Evolutionary conservation across 2,797 vertebrate genomes (phyloP), one percentile per base, ranked within the genome.

Genomic region (Oophaga sylvatica): DNA sequence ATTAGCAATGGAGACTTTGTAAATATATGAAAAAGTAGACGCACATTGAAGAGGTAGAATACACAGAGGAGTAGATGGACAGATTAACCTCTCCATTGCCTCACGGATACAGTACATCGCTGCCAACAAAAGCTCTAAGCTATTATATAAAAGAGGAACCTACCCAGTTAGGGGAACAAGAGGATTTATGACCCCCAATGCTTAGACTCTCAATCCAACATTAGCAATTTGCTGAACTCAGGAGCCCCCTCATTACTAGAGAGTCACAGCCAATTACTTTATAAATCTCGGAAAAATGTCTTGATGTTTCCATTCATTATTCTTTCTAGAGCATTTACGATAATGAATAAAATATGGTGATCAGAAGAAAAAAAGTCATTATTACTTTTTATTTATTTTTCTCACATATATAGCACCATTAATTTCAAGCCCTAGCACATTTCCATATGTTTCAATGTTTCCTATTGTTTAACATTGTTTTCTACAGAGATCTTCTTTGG

Each of bases 1-100:
- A 92, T 94, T 92, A 92, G 92, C 92, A 92, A 92, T 80, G 84
- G 86, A 1, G 87, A 9, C 88, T 90, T 88, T 1, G 78, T 73
- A 81, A 83, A 89, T 89, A 90, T 5, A 31, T 91, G 87, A 87
- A 90, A 59, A 62, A 26, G 73, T 31, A 9, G 85, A 29, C 35
- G 17, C 35, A 81, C 16, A 20, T 62, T 29, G 15, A n/a, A 75
- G 29, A 26, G n/a, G 11, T 57, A 59, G 75, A 84, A 81, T 88
- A 85, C 70, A 85, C 68, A 77, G 48, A 5, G n/a, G 68, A 63
- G 68, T 75, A 59, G 57, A 63, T 68, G 68, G 56, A 48, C 35
- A 63, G 56, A 35, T 86, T 82, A 89, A 89, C 83, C 83, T 78
- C 31, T 59, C 82, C 48, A 8, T 26, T 78, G 48, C 81, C 63